Conservation (phyloP, 2,113 vertebrate species). For the Mohoua ochrocephala region DNA sequence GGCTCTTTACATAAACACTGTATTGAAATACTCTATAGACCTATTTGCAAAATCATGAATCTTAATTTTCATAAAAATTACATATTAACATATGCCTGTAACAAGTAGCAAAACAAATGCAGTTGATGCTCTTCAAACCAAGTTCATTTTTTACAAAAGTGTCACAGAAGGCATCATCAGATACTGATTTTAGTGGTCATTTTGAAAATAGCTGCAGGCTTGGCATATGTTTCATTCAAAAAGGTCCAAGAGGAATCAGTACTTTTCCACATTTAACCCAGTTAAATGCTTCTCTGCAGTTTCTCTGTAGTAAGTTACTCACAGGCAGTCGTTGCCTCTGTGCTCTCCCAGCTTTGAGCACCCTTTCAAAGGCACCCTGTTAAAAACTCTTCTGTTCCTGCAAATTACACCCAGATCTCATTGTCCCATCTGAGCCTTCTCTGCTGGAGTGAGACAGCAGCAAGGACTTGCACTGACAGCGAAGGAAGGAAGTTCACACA, state of each 20-base stretch:
- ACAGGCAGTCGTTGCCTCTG: rapidly evolving
- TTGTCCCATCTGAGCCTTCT: background rate
- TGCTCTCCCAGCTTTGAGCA: background rate
- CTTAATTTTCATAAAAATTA: background rate
- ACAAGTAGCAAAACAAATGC: background rate
- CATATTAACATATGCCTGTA: background rate
- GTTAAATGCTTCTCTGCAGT: background rate
- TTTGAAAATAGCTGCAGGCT: background rate
- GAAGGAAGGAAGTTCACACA: background rate
- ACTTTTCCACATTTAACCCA: background rate
- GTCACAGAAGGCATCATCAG: background rate
- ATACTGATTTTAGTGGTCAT: background rate
- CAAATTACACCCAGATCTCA: background rate
- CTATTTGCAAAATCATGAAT: no score
- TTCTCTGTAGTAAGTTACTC: background rate
- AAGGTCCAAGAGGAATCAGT: rapidly evolving
- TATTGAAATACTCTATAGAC: background rate
- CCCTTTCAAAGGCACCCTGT: background rate
- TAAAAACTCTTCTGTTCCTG: background rate
- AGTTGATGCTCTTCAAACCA: background rate
- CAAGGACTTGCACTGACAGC: background rate
- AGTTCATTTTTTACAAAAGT: background rate
- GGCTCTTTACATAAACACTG: background rate
- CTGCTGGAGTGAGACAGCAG: background rate
- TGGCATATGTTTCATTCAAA: background rate